Conservation (phyloP, 2,888 invertebrate genomes). For the Buathra laborator region DNA sequence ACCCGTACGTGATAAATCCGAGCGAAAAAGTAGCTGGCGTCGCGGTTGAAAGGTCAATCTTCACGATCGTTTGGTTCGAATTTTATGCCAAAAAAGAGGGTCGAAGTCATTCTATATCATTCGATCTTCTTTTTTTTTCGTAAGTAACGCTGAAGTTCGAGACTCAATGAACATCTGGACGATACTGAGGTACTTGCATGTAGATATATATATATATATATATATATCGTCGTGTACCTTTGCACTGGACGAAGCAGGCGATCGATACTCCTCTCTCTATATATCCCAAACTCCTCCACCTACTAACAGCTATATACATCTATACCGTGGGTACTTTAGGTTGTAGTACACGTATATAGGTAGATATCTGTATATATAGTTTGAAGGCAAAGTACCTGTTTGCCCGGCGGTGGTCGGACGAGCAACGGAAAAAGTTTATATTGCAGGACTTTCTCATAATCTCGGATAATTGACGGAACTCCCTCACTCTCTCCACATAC, state of each 20-base stretch:
- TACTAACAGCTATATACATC: constrained; percentile 30
- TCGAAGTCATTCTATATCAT: no score
- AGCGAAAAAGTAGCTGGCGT: no score
- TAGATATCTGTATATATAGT: constrained; percentile 12
- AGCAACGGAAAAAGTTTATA: constrained; percentile 76
- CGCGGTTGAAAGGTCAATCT: no score
- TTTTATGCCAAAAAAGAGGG: no score
- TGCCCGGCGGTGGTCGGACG: constrained; percentile 59
- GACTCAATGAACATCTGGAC: constrained; percentile 33
- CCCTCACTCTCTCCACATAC: constrained; percentile 28
- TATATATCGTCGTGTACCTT: constrained; percentile 44
- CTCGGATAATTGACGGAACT: constrained; percentile 80
- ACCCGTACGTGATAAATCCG: no score
- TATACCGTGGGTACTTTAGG: constrained; percentile 28
- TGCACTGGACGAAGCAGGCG: constrained; percentile 47
- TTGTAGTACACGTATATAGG: constrained; percentile 33
- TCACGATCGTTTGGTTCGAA: no score
- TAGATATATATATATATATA: constrained; percentile 6
- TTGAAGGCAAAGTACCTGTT: constrained; percentile 64
- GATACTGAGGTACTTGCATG: constrained; percentile 1
- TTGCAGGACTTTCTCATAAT: constrained; percentile 79
- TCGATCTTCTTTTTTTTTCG: not conserved
- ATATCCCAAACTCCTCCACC: constrained; percentile 33
- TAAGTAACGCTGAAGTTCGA: constrained; percentile 13
- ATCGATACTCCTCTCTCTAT: constrained; percentile 54